Evolutionary conservation across 1,140 invertebrate species (phyloP).

Genomic region (Drosophila trapezifrons): DNA sequence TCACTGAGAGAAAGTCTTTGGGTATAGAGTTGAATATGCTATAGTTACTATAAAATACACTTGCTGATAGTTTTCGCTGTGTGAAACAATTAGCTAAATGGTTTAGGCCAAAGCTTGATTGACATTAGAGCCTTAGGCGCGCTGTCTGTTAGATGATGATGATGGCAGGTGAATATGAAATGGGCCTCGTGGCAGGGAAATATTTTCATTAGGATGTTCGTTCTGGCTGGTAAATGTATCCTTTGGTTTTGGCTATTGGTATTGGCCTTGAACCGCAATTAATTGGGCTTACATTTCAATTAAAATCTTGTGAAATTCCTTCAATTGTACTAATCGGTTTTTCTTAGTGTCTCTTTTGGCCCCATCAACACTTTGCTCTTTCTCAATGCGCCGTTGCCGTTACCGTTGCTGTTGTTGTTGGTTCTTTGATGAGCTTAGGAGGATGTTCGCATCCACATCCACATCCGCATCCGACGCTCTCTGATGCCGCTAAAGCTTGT

Average conservation of each 20-base stretch:
- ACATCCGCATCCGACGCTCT: slow-evolving; percentile 16
- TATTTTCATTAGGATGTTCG: not conserved
- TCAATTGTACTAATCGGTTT: not conserved
- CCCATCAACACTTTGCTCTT: slow-evolving; percentile 20
- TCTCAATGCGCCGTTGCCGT: too few relatives aligned
- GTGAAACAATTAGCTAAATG: not conserved
- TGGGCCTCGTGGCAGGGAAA: not conserved
- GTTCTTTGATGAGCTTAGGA: slow-evolving; percentile 40
- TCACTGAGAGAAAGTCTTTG: slow-evolving; percentile 10
- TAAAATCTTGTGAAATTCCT: not conserved
- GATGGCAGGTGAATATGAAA: slow-evolving; percentile 2
- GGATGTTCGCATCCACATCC: slow-evolving; percentile 31
- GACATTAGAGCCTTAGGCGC: slow-evolving; percentile 1
- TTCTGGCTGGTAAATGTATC: too few relatives aligned
- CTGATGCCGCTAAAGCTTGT: slow-evolving; percentile 39
- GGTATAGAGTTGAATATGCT: too few relatives aligned
- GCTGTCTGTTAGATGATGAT: not conserved
- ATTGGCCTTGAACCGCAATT: not conserved
- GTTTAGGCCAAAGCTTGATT: slow-evolving; percentile 2
- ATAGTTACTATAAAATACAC: too few relatives aligned
- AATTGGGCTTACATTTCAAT: not conserved
- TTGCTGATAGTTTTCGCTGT: not conserved
- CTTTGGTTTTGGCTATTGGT: too few relatives aligned
- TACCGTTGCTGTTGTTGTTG: slow-evolving; percentile 7
- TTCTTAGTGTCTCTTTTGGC: slow-evolving; percentile 3